These are phyloP conservation scores for Sorex fumeus DNA, from an alignment of 2,113 vertebrate genomes.

Conservation along the genomic window DNA sequence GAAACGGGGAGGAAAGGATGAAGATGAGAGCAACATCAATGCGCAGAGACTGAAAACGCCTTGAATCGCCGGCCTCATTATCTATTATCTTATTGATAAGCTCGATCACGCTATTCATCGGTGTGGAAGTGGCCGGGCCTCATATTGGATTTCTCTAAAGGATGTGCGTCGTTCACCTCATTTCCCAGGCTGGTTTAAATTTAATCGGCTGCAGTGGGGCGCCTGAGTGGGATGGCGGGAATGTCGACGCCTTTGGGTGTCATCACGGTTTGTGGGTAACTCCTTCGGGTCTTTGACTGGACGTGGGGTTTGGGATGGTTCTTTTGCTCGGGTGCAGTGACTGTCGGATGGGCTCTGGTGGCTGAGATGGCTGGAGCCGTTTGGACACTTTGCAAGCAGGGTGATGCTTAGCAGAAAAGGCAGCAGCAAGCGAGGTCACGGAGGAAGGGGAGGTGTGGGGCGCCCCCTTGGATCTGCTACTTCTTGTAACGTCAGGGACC, in stretches of 20 bases:
- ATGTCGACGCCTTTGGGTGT: not conserved
- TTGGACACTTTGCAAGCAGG: not conserved
- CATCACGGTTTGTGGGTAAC: not conserved
- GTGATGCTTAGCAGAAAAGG: no score
- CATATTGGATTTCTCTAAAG: not conserved
- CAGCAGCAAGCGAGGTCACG: no score
- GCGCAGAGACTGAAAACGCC: not conserved
- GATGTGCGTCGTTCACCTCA: not conserved
- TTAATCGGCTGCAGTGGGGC: not conserved
- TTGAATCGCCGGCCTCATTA: not conserved
- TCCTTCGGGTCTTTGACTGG: not conserved
- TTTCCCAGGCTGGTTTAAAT: not conserved
- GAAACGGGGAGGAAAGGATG: not conserved
- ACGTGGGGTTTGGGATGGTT: not conserved
- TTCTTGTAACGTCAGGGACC: not conserved
- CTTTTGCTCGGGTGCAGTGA: not conserved
- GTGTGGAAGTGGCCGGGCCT: not conserved
- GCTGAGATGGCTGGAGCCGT: not conserved
- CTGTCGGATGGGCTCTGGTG: not conserved
- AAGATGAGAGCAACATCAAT: no score
- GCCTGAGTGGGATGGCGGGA: not conserved
- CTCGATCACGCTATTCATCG: not conserved
- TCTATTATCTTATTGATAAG: conserved; percentile 24
- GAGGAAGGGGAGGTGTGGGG: accelerated
- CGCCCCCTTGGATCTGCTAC: not conserved